Conservation (phyloP, 2,113 vertebrate species). For the Chloroceryle aenea region DNA sequence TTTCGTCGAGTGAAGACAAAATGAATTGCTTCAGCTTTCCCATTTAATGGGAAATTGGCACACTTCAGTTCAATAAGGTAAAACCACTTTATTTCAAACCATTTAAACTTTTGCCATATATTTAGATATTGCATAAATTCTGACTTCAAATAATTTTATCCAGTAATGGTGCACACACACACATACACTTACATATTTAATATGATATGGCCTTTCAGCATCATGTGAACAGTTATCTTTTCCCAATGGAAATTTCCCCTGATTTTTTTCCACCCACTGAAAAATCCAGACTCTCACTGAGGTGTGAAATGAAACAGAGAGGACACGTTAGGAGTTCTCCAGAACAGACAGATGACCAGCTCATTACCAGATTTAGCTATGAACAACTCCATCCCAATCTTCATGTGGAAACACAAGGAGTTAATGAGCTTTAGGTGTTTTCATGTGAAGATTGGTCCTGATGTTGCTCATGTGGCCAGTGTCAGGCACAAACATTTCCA, state of each 20-base stretch:
- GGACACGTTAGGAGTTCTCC: background rate
- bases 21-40: conserved; percentile 6
- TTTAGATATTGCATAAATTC: conserved; percentile 31
- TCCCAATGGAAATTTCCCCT: background rate
- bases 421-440: background rate
- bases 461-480: background rate
- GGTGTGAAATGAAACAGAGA: background rate
- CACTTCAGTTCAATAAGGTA: conserved; percentile 8
- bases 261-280: background rate
- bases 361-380: background rate
- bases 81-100: conserved; percentile 4
- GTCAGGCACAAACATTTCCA: background rate
- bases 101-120: conserved; percentile 27
- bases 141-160: background rate
- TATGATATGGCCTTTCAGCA: background rate
- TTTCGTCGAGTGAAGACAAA: conserved; percentile 37
- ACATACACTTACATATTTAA: background rate
- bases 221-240: background rate
- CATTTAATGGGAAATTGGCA: conserved; percentile 28
- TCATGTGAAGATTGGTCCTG: background rate
- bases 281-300: background rate
- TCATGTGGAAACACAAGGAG: background rate
- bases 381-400: background rate
- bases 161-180: background rate
- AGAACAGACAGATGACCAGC: background rate